Conservation (phyloP, 2,797 vertebrate genomes). For the Philypnodon macrostomus region DNA sequence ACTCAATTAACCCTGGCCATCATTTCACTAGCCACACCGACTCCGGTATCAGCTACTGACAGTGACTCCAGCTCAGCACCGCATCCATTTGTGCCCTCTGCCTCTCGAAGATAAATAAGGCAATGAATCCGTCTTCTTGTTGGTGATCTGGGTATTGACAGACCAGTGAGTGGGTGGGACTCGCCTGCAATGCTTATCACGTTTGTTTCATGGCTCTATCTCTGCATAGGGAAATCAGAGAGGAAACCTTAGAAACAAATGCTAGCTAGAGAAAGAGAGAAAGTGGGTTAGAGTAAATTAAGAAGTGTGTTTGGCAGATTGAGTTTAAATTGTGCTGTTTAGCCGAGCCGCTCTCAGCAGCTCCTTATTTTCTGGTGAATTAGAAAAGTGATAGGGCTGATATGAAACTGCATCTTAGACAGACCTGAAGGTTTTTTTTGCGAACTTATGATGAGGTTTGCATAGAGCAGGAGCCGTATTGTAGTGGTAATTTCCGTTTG, state of each 20-base stretch:
- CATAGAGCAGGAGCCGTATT: conserved; percentile 21
- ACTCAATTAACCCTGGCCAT: conserved; percentile 61
- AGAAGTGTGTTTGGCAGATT: conserved; percentile 49
- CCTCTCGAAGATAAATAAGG: conserved; percentile 60
- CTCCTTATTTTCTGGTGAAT: conserved; percentile 67
- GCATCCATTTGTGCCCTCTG: conserved; percentile 64
- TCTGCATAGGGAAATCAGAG: conserved; percentile 44
- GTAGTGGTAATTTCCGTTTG: conserved; percentile 33
- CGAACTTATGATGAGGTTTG: conserved; percentile 24
- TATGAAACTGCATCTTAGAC: conserved; percentile 43
- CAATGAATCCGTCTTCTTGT: conserved; percentile 47
- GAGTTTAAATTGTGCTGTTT: conserved; percentile 59
- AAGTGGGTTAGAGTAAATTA: conserved; percentile 49
- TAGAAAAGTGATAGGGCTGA: conserved; percentile 57
- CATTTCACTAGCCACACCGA: conserved; percentile 43
- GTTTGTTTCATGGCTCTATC: conserved; percentile 48
- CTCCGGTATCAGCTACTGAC: conserved; percentile 49
- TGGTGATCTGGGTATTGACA: conserved; percentile 56
- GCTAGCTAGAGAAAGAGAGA: conserved; percentile 8
- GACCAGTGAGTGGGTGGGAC: conserved; percentile 48
- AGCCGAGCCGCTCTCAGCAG: conserved; percentile 45
- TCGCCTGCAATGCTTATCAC: conserved; percentile 46
- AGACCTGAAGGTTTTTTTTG: conserved; percentile 41
- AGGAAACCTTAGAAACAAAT: conserved; percentile 24
- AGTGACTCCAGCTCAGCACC: conserved; percentile 41